Evolutionary conservation across 53 echinoderm and acorn worm species (phyloP), one percentile per base, ranked within the genome.

Genomic region (Echinarachnius parma): DNA sequence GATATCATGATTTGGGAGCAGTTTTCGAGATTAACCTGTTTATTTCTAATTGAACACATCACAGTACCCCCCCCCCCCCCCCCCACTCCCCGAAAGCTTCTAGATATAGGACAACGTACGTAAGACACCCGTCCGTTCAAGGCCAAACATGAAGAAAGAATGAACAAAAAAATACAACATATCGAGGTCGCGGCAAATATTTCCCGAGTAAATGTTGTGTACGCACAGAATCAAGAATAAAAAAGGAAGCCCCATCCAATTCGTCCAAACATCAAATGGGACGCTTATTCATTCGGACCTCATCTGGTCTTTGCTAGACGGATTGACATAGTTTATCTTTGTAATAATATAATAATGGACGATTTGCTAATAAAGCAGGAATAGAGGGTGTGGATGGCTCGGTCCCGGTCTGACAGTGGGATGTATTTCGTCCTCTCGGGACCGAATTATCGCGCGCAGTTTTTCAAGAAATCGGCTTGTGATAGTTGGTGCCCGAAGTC

Each of bases 141-240:
- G n/a, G n/a, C n/a, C n/a, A n/a, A n/a, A n/a, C n/a, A n/a, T n/a
- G n/a, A n/a, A n/a, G n/a, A n/a, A n/a, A n/a, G n/a, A n/a, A n/a
- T n/a, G n/a, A n/a, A n/a, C n/a, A 55, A 72, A 22, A 72, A 72
- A 72, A 39, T 72, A 18, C 56, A 57, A 56, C 74, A 72, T 39
- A 42, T n/a, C n/a, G n/a, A n/a, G n/a, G n/a, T n/a, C n/a, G n/a
- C n/a, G 74, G 57, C 57, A 72, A 72, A 56, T 56, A 72, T 72
- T 72, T 72, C 74, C 56, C 56, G 52, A 68, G 68, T 34, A 68
- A 68, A 68, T 68, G 68, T n/a, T n/a, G n/a, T 68, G 26, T 68
- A 29, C 68, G 68, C 15, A 68, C 50, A 68, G 49, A 21, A 68
- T 68, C 52, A 68, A 37, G 34, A 68, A 52, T 68, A n/a, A n/a